Conservation (phyloP, 2,888 invertebrate species). For the Ophion ellenae region DNA sequence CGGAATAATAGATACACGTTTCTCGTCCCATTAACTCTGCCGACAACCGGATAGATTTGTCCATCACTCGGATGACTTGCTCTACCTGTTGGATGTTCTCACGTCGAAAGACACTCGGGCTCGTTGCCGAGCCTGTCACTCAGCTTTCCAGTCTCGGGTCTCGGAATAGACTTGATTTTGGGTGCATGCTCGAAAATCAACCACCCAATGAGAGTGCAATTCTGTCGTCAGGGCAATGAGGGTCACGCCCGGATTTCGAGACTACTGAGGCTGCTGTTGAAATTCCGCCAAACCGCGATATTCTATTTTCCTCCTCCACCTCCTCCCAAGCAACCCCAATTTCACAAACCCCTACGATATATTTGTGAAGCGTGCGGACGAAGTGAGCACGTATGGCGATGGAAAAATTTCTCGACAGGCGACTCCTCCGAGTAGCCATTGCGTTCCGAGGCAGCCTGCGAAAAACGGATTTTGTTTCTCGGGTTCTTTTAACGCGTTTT, state of each 20-base stretch:
- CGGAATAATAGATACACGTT: background rate
- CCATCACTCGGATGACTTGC: background rate
- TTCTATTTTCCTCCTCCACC: background rate
- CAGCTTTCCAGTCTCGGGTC: background rate
- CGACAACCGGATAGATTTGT: background rate
- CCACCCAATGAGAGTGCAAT: too few relatives aligned
- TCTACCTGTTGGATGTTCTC: background rate
- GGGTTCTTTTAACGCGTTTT: background rate
- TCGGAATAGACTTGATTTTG: background rate
- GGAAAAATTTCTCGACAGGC: constrained; percentile 28
- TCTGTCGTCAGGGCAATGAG: background rate
- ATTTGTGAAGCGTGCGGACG: background rate
- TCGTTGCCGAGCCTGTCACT: background rate
- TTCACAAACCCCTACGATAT: background rate
- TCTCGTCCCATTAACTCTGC: background rate
- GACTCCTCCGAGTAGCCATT: background rate
- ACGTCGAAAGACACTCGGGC: background rate
- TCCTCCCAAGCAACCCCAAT: background rate
- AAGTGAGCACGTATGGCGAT: constrained; percentile 35
- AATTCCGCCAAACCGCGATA: too few relatives aligned
- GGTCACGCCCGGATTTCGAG: background rate
- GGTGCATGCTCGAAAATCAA: background rate
- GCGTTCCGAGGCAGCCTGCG: background rate
- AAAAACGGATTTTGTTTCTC: constrained; percentile 11
- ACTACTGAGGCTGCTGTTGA: too few relatives aligned